phyloP scores from a whole-genome alignment of 2,113 vertebrate genomes.

The Malurus cyaneus region DNA sequence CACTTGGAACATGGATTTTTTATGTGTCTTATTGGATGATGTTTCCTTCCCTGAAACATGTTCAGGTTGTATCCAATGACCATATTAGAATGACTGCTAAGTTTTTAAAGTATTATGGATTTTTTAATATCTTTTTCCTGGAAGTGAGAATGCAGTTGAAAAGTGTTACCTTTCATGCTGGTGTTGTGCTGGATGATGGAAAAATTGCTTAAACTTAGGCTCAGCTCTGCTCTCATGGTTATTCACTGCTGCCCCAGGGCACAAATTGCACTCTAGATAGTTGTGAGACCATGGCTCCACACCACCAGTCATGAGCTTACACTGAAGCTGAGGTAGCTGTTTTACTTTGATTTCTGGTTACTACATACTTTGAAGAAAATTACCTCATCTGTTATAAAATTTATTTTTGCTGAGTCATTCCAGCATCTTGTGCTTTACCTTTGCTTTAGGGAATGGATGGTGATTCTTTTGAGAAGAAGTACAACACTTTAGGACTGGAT shows the following conservation, averaged over 20 bases:
- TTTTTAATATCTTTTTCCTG: background rate
- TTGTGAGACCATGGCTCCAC: background rate
- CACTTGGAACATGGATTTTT: background rate
- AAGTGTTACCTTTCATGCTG: background rate
- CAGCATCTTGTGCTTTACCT: background rate
- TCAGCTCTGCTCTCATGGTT: background rate
- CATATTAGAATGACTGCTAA: background rate
- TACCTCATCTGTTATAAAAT: background rate
- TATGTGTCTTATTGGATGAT: background rate
- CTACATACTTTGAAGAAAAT: background rate
- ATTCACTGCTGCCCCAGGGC: background rate
- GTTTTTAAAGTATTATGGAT: background rate
- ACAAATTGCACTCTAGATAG: background rate
- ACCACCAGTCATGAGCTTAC: background rate
- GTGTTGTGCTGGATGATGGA: background rate
- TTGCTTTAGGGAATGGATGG: slow-evolving; percentile 84
- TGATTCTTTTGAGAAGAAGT: slow-evolving; percentile 91
- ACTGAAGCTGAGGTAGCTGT: background rate
- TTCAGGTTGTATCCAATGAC: background rate
- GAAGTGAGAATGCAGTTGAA: background rate
- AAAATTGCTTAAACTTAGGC: background rate
- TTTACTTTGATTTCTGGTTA: background rate
- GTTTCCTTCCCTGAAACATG: background rate
- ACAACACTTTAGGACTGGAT: slow-evolving; percentile 89
- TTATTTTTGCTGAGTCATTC: background rate